A percentile compares a stretch with the other conserved stretches of the same genome.
phyloP scores from a whole-genome alignment of 2,113 vertebrate genomes.

The Clarias gariepinus region DNA sequence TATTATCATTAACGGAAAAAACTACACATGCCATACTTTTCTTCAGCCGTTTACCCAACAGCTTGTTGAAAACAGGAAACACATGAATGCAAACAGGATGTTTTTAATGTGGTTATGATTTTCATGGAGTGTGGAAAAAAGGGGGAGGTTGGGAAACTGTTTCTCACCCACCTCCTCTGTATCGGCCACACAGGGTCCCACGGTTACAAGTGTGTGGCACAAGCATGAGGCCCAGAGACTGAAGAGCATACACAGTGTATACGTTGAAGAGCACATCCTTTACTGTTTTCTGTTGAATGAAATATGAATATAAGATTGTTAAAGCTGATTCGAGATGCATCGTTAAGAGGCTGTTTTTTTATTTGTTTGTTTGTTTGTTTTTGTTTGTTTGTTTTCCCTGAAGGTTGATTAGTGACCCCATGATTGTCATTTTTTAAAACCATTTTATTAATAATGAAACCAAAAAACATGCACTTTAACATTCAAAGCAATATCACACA shows the following conservation, averaged over 20 bases:
- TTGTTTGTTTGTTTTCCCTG: neutral
- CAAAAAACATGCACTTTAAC: neutral
- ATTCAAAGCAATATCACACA: neutral
- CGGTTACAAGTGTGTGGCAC: conserved; percentile 28
- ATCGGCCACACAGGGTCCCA: conserved; percentile 46
- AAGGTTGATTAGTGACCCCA: neutral
- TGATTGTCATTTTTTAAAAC: neutral
- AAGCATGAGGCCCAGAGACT: conserved; percentile 46
- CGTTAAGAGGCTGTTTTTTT: neutral
- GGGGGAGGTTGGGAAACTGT: conserved; percentile 23
- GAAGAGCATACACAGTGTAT: conserved; percentile 40
- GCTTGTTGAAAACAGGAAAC: conserved; percentile 65
- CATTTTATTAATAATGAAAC: neutral
- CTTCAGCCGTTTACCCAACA: neutral
- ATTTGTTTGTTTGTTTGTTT: neutral
- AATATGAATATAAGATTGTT: neutral
- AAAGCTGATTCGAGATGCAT: neutral
- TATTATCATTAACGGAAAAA: neutral
- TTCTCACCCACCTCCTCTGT: conserved; percentile 48
- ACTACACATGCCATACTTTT: neutral
- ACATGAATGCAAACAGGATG: conserved; percentile 70
- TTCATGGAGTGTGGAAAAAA: conserved; percentile 49
- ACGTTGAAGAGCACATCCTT: conserved; percentile 49
- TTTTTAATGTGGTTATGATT: conserved; percentile 55
- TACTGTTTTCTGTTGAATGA: conserved; percentile 45